Conservation (phyloP, 2,797 vertebrate genomes). For the Phataginus tetradactyla region DNA sequence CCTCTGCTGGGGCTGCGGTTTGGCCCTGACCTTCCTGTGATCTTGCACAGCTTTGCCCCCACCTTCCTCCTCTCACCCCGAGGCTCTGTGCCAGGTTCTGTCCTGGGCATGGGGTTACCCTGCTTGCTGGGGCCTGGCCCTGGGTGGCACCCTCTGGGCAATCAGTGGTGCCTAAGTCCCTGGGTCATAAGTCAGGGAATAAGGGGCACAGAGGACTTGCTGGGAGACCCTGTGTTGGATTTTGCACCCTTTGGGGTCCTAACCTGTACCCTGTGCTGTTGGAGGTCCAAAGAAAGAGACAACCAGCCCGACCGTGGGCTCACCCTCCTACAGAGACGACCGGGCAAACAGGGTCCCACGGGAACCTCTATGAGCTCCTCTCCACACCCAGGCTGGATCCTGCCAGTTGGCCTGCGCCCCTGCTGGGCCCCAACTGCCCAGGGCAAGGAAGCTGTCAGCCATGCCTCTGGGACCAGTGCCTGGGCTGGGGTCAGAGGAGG, state of each 20-base stretch:
- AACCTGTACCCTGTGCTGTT: neutral
- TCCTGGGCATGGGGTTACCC: neutral
- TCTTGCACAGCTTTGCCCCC: neutral
- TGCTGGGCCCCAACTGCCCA: neutral
- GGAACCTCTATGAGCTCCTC: neutral
- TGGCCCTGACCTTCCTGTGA: neutral
- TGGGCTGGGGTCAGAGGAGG: neutral
- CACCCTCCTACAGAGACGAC: rapidly evolving
- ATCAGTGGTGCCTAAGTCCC: neutral
- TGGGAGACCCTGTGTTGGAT: neutral
- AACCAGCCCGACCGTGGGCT: neutral
- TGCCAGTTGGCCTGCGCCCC: rapidly evolving
- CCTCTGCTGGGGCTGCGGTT: neutral
- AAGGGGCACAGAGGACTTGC: neutral
- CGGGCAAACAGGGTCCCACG: rapidly evolving
- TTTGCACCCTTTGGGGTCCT: neutral
- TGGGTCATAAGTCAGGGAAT: rapidly evolving
- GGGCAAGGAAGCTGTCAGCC: neutral
- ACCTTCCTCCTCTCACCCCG: neutral
- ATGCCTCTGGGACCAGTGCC: neutral
- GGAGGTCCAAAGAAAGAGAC: neutral
- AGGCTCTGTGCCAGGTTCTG: neutral
- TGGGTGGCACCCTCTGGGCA: neutral
- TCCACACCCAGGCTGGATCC: neutral
- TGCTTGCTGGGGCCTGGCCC: neutral